Conservation (phyloP, 2,113 vertebrate species). For the Rhabdomys dilectus region DNA sequence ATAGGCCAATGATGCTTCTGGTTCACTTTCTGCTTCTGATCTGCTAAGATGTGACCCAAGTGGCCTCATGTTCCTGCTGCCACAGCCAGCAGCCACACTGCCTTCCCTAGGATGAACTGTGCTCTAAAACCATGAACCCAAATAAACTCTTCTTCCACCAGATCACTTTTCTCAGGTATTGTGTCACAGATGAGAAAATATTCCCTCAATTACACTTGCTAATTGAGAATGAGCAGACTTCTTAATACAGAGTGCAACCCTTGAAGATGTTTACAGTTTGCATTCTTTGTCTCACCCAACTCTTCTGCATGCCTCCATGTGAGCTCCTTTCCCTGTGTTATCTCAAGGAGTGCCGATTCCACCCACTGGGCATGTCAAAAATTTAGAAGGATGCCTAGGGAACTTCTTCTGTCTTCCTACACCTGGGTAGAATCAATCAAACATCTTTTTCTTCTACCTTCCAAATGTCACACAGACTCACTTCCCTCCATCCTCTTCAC, state of each 20-base stretch:
- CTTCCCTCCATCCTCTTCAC: background rate
- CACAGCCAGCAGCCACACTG: background rate
- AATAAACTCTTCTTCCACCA: no score
- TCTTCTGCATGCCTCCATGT: background rate
- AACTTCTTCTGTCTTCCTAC: background rate
- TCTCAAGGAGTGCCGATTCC: background rate
- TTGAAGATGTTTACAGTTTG: background rate
- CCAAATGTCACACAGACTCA: background rate
- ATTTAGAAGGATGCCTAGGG: background rate
- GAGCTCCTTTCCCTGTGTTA: background rate
- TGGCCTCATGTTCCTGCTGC: background rate
- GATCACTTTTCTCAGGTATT: background rate
- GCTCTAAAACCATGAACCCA: background rate
- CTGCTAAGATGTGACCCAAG: background rate
- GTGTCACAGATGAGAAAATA: background rate
- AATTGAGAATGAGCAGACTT: background rate
- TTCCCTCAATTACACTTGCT: background rate
- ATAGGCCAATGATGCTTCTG: no score
- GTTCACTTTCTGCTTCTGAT: background rate
- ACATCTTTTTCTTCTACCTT: background rate
- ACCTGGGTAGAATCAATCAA: background rate
- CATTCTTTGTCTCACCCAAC: background rate
- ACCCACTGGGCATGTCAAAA: background rate
- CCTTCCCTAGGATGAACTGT: background rate
- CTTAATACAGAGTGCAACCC: background rate